Conservation (phyloP, 2,797 vertebrate genomes). For the Neoniphon sammara region DNA sequence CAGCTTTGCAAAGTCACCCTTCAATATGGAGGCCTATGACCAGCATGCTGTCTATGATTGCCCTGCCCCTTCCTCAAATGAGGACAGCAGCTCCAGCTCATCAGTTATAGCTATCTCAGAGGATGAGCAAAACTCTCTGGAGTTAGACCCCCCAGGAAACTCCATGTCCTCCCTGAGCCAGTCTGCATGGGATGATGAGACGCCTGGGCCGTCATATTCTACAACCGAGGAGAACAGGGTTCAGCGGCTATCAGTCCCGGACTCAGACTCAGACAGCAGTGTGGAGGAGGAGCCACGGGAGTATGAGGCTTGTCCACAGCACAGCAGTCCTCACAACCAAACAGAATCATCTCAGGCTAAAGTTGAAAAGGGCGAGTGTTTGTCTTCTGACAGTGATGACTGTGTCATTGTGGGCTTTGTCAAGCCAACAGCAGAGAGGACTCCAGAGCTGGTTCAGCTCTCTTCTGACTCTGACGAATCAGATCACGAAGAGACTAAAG, state of each 20-base stretch:
- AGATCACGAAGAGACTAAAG: conserved; percentile 75
- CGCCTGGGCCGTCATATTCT: conserved; percentile 94
- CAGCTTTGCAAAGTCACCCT: conserved; percentile 92
- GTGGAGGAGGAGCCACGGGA: conserved; percentile 82
- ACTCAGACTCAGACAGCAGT: conserved; percentile 84
- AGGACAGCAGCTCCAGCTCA: conserved; percentile 87
- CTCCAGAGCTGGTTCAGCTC: conserved; percentile 92
- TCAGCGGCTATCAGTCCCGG: conserved; percentile 79
- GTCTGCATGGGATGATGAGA: conserved; percentile 95
- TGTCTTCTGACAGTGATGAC: conserved; percentile 83
- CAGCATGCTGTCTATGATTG: conserved; percentile 92
- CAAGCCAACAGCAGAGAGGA: conserved; percentile 90
- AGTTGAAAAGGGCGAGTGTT: conserved; percentile 40
- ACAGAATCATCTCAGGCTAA: conserved; percentile 37
- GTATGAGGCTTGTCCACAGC: conserved; percentile 53
- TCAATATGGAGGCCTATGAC: conserved; percentile 94
- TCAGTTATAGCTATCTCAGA: conserved; percentile 94
- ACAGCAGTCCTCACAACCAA: conserved; percentile 45
- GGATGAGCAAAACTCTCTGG: conserved; percentile 80
- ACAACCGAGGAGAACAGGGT: conserved; percentile 78
- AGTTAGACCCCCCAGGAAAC: conserved; percentile 72
- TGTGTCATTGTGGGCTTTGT: conserved; percentile 92
- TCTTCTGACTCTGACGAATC: conserved; percentile 92
- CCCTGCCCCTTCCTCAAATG: conserved; percentile 88
- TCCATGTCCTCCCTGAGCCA: conserved; percentile 78